A percentile compares a stretch with the other conserved stretches of the same genome.
These are phyloP conservation scores for Synchiropus splendidus DNA, from an alignment of 2,113 vertebrate species.

Conservation along the genomic window DNA sequence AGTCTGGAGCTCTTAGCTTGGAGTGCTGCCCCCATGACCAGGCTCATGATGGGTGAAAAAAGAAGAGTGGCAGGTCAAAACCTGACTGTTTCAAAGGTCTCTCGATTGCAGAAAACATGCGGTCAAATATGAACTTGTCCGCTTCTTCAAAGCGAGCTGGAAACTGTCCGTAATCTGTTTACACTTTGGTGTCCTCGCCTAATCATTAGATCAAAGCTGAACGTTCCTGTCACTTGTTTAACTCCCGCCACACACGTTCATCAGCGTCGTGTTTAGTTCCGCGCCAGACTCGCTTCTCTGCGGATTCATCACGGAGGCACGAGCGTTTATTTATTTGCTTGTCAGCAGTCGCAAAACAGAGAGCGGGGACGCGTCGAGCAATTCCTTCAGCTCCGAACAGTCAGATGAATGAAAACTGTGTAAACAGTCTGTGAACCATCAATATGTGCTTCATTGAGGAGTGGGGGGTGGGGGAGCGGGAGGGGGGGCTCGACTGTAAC, in stretches of 20 bases:
- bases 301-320: slow-evolving; percentile 37
- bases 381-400: slow-evolving; percentile 45
- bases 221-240: slow-evolving; percentile 49
- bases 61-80: no score
- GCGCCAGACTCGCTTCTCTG: slow-evolving; percentile 20
- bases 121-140: no score
- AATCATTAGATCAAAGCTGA: slow-evolving; percentile 25
- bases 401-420: slow-evolving; percentile 56
- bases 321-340: slow-evolving; percentile 53
- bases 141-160: no score
- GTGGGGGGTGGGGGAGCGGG: slow-evolving; percentile 21
- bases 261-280: slow-evolving; percentile 46
- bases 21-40: no score
- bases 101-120: no score
- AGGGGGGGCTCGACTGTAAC: slow-evolving; percentile 39
- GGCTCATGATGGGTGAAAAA: no score
- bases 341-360: slow-evolving; percentile 44
- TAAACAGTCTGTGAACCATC: slow-evolving; percentile 56
- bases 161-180: no score
- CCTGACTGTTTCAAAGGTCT: no score
- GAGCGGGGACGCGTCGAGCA: slow-evolving; percentile 44
- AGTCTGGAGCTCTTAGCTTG: no score
- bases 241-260: slow-evolving; percentile 36
- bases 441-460: slow-evolving; percentile 34
- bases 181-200: no score